Conservation (phyloP, 2,113 vertebrate genomes). For the Platichthys flesus region DNA sequence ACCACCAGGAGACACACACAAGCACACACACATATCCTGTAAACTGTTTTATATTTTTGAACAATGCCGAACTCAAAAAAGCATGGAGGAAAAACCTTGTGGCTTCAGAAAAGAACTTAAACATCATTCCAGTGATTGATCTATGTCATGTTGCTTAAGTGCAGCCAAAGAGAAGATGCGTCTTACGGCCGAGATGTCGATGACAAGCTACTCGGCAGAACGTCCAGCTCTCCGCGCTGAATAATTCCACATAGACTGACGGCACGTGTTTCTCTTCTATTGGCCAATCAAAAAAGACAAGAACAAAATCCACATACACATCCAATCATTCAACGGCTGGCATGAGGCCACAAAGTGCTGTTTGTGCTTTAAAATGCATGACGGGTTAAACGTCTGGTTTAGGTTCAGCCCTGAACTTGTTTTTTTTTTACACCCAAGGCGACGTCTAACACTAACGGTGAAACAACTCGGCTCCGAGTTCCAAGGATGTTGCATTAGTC, state of each 20-base stretch:
- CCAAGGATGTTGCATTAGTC: slow-evolving; percentile 37
- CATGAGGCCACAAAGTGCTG: slow-evolving; percentile 35
- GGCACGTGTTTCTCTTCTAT: slow-evolving; percentile 40
- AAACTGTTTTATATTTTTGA: too few species aligned
- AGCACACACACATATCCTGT: not conserved
- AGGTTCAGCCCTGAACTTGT: slow-evolving; percentile 28
- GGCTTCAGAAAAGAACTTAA: slow-evolving; percentile 13
- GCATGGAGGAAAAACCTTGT: not conserved
- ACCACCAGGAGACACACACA: slow-evolving; percentile 47
- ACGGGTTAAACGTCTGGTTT: slow-evolving; percentile 48
- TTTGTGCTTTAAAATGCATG: slow-evolving; percentile 43
- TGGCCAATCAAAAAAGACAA: slow-evolving; percentile 58
- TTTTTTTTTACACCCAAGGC: slow-evolving; percentile 9
- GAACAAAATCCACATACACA: slow-evolving; percentile 50
- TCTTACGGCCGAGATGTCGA: slow-evolving; percentile 40
- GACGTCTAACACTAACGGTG: not conserved
- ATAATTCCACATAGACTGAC: slow-evolving; percentile 45
- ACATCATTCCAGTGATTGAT: slow-evolving; percentile 15
- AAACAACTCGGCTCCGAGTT: not conserved
- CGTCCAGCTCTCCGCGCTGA: slow-evolving; percentile 53
- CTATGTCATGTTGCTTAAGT: slow-evolving; percentile 32
- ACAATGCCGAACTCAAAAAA: slow-evolving; percentile 17
- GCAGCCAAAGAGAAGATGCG: slow-evolving; percentile 14
- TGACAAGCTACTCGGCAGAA: slow-evolving; percentile 62
- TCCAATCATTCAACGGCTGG: slow-evolving; percentile 63